These are phyloP conservation scores for Petromus typicus DNA, from an alignment of 2,113 vertebrate genomes.

Conservation along the genomic window DNA sequence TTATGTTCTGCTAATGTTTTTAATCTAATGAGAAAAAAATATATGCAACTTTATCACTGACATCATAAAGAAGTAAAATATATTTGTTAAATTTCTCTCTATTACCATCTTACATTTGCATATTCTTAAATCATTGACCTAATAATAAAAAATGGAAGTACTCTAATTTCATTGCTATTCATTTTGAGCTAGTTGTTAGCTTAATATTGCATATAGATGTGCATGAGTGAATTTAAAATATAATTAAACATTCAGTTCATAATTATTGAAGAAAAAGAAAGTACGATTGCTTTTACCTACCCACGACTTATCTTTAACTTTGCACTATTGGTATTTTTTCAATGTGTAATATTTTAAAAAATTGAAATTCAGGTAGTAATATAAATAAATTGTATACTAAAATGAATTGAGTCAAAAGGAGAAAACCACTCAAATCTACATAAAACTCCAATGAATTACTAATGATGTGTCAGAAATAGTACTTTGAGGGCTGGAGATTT, in stretches of 20 bases:
- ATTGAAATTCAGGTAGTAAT: constrained; percentile 40
- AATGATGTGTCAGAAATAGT: constrained; percentile 57
- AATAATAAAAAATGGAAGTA: constrained; percentile 16
- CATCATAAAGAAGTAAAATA: constrained; percentile 44
- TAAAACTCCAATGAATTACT: constrained; percentile 59
- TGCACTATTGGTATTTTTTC: constrained; percentile 6
- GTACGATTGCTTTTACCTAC: not conserved
- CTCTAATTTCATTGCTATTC: constrained; percentile 41
- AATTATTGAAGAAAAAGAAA: constrained; percentile 54
- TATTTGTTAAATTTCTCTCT: not conserved
- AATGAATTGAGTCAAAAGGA: constrained; percentile 57
- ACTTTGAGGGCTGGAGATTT: no score
- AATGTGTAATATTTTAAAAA: constrained; percentile 54
- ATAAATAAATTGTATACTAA: constrained; percentile 60
- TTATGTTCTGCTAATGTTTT: not conserved
- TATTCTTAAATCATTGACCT: constrained; percentile 51
- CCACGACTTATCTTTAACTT: constrained; percentile 62
- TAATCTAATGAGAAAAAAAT: not conserved
- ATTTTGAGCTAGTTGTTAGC: constrained; percentile 12
- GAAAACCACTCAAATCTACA: constrained; percentile 60
- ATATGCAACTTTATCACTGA: not conserved
- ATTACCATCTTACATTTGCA: not conserved
- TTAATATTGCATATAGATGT: constrained; percentile 48
- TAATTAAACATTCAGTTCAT: constrained; percentile 31
- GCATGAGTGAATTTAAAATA: constrained; percentile 19